phyloP scores from a whole-genome alignment of 2,888 invertebrate genomes.

The Torymus auratus region DNA sequence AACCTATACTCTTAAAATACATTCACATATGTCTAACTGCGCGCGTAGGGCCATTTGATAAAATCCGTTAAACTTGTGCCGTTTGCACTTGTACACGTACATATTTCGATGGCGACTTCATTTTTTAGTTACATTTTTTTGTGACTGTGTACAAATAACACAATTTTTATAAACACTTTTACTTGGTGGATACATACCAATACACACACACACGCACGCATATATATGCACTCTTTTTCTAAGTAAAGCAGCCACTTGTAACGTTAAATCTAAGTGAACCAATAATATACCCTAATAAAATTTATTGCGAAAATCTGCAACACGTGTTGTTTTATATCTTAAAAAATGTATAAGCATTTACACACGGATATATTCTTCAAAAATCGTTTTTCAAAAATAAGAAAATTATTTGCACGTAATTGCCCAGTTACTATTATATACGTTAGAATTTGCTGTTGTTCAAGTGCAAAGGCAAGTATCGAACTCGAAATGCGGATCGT shows the following conservation, averaged over 20 bases:
- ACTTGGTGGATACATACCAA: too few species aligned
- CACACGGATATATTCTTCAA: not conserved
- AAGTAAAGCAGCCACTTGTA: too few species aligned
- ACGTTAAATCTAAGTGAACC: too few species aligned
- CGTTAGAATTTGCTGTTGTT: conserved; percentile 34
- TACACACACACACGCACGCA: not conserved
- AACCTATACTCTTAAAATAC: conserved; percentile 58
- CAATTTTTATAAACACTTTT: not conserved
- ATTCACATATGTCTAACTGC: conserved; percentile 53
- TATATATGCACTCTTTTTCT: not conserved
- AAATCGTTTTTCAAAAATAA: conserved; percentile 1
- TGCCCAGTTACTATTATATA: conserved; percentile 9
- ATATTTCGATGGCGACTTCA: conserved; percentile 10
- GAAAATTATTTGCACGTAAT: conserved; percentile 41
- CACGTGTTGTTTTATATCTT: not conserved
- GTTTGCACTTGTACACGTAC: conserved; percentile 52
- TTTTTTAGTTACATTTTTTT: not conserved
- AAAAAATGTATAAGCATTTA: conserved; percentile 10
- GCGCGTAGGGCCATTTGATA: conserved; percentile 48
- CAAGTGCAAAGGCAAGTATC: conserved; percentile 58
- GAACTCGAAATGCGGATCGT: conserved; percentile 52
- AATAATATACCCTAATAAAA: too few species aligned
- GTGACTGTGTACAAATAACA: conserved; percentile 34
- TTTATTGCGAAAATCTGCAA: too few species aligned
- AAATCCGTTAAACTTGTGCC: conserved; percentile 54